phyloP scores from a whole-genome alignment of 2,797 vertebrate genomes.

The Rhynchotus rufescens region DNA sequence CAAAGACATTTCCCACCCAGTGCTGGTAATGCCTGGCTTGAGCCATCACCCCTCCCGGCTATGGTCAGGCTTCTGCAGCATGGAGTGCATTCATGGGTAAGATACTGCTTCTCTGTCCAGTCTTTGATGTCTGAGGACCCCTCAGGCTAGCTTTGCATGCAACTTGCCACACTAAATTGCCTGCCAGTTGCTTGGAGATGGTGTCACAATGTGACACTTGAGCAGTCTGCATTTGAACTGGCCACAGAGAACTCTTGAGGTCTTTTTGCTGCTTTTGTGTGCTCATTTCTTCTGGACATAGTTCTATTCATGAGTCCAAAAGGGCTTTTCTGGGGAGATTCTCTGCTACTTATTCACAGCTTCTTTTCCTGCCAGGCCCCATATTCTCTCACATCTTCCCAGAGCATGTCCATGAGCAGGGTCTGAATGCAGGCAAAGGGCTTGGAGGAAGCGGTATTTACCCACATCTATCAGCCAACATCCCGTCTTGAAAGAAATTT shows the following conservation, averaged over 20 bases:
- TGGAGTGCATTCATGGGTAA: neutral
- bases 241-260: neutral
- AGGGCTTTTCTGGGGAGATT: neutral
- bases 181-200: neutral
- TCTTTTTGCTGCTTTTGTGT: neutral
- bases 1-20: fast-evolving
- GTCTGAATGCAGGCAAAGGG: neutral
- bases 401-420: neutral
- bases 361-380: neutral
- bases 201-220: neutral
- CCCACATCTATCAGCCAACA: neutral
- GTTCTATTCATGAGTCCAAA: neutral
- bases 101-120: neutral
- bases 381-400: neutral
- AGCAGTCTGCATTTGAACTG: neutral
- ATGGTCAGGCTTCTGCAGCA: neutral
- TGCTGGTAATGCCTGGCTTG: neutral
- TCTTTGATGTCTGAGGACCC: neutral
- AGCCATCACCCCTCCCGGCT: neutral
- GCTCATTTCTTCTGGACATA: neutral
- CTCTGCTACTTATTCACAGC: neutral
- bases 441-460: neutral
- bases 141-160: neutral
- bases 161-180: neutral
- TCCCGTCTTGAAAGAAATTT: neutral